These are phyloP conservation scores for Listrodromus nycthemerus DNA, from an alignment of 2,888 invertebrate species.

Conservation along the genomic window DNA sequence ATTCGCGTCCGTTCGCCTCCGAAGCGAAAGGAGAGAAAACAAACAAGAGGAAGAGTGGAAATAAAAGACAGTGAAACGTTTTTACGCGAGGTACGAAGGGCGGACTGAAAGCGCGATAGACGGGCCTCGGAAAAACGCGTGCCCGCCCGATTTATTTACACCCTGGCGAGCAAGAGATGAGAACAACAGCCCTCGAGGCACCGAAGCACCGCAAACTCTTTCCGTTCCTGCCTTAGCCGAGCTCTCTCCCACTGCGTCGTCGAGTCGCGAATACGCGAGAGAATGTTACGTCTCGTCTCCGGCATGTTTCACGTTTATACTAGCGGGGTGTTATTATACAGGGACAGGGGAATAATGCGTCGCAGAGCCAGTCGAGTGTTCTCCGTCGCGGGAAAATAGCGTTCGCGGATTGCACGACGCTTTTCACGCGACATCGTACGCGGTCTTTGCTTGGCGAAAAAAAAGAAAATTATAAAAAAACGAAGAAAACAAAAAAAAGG, in stretches of 20 bases:
- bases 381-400: neutral
- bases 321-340: constrained; percentile 19
- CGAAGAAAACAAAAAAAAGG: neutral
- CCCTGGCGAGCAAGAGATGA: constrained; percentile 54
- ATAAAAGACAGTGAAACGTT: constrained; percentile 29
- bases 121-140: constrained; percentile 36
- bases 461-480: constrained; percentile 4
- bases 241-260: neutral
- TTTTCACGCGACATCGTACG: constrained; percentile 17
- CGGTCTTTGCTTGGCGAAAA: neutral
- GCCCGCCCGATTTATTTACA: constrained; percentile 57
- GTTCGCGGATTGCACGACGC: constrained; percentile 14
- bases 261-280: constrained; percentile 1
- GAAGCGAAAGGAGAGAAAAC: neutral
- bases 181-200: constrained; percentile 51
- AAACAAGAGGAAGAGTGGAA: neutral
- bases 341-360: constrained; percentile 8
- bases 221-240: neutral
- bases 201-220: constrained; percentile 21
- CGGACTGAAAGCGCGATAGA: neutral
- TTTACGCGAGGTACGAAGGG: neutral
- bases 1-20: neutral
- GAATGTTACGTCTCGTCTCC: constrained; percentile 18
- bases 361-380: constrained; percentile 1
- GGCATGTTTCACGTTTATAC: constrained; percentile 27